Evolutionary conservation across 2,888 invertebrate species (phyloP).

Genomic region (Argyresthia goedartella): DNA sequence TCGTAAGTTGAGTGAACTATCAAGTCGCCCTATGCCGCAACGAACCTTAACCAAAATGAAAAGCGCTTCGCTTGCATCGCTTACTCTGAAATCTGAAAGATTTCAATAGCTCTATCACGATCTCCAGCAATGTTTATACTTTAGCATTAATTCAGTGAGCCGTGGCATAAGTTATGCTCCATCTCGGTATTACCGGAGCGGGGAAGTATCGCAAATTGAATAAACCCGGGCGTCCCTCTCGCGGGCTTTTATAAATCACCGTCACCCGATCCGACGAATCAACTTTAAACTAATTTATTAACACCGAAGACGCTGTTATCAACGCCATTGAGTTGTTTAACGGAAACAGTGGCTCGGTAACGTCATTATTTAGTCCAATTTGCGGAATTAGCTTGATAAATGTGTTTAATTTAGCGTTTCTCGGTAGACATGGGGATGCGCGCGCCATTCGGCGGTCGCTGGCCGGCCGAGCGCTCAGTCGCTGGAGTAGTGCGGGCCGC

Average conservation of each 20-base stretch:
- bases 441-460: constrained; percentile 40
- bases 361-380: constrained; percentile 66
- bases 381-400: constrained; percentile 64
- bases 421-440: constrained; percentile 37
- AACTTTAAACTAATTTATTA: constrained; percentile 49
- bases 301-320: constrained; percentile 40
- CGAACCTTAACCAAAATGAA: too few relatives aligned
- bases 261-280: constrained; percentile 14
- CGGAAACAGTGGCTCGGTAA: constrained; percentile 38
- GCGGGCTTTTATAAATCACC: constrained; percentile 21
- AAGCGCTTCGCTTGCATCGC: not conserved
- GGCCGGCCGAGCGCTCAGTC: not conserved
- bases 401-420: constrained; percentile 63
- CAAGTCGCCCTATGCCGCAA: too few relatives aligned
- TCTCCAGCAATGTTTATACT: not conserved
- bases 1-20: too few relatives aligned
- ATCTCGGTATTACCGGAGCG: constrained; percentile 10
- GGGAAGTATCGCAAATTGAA: constrained; percentile 24
- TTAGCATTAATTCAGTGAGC: not conserved
- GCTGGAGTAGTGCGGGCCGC: constrained; percentile 23
- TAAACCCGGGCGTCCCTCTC: constrained; percentile 20
- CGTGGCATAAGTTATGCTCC: not conserved
- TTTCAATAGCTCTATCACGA: not conserved
- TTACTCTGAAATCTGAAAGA: not conserved
- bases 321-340: constrained; percentile 28